Evolutionary conservation across 2,797 vertebrate species (phyloP), one percentile per base, ranked within the genome.

Genomic region (Peromyscus melanophrys): DNA sequence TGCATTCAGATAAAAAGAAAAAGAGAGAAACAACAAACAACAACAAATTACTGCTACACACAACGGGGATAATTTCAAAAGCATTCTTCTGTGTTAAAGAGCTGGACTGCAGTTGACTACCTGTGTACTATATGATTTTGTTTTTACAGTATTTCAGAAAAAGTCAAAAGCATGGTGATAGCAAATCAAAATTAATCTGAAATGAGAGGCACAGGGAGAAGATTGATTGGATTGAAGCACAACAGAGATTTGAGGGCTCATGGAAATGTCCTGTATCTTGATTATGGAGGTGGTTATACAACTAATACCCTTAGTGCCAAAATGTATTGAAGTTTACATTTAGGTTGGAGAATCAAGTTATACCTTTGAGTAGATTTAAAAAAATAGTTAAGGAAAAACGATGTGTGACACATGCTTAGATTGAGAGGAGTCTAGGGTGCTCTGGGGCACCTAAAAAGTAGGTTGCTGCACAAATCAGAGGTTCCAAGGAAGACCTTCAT

Each of bases 321-420:
- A 87, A 34, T 76, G 5, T 76, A 40, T 90, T 73, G 67, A 75
- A 67, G 59, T 91, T 69, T 84, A 63, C 37, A 86, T 34, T 97
- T 88, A 90, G 73, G 55, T 29, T 75, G 46, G 65, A 77, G n/a
- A 92, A 80, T 65, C 96, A 84, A 90, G 90, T 97, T 55, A 63
- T 84, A 88, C 8, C 49, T 88, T 63, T 80, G 82, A 92, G 31
- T 43, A 84, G 43, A 40, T 63, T 96, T 94, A 21, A 12, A 9
- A 85, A 86, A 29, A 63, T 78, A 85, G 34, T 17, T 52, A 76
- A 92, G 67, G 49, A 84, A 96, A 91, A 95, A 63, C 16, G 21
- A 92, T 55, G 43, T 63, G 27, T 84, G 34, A 49, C 40, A 57
- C 40, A 31, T 57, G 17, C 46, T 57, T 86, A 65, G 49, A 37